Conservation (phyloP, 2,797 vertebrate genomes). For the Lepidocolaptes lacrymiger region DNA sequence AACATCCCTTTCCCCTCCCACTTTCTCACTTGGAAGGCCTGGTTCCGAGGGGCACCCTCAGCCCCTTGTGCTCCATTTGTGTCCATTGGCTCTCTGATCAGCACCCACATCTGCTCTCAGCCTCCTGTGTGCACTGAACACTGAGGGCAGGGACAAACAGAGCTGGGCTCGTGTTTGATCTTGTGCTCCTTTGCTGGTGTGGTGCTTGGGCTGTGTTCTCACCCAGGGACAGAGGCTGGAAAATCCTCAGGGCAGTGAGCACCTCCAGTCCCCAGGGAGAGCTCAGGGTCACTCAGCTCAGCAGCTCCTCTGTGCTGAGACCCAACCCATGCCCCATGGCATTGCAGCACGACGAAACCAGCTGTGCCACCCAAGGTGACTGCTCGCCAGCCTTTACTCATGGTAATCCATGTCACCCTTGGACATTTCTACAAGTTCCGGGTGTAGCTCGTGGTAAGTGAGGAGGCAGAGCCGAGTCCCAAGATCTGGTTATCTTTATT, state of each 20-base stretch:
- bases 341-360: fast-evolving
- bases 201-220: background rate
- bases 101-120: background rate
- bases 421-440: background rate
- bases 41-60: background rate
- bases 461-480: background rate
- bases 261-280: background rate
- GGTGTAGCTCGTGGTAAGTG: background rate
- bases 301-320: background rate
- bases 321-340: fast-evolving
- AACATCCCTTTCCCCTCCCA: background rate
- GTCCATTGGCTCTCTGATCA: background rate
- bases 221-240: background rate
- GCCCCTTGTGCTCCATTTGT: background rate
- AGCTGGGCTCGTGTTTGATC: background rate
- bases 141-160: background rate
- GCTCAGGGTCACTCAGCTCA: background rate
- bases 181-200: background rate
- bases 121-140: background rate
- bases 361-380: background rate
- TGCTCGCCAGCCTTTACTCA: background rate
- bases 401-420: fast-evolving
- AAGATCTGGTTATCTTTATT: conserved; percentile 8
- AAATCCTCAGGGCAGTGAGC: background rate
- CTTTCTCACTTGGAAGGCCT: background rate